Base-by-base conservation (phyloP, 2,113 vertebrate species). In the Chloebia gouldiae region DNA sequence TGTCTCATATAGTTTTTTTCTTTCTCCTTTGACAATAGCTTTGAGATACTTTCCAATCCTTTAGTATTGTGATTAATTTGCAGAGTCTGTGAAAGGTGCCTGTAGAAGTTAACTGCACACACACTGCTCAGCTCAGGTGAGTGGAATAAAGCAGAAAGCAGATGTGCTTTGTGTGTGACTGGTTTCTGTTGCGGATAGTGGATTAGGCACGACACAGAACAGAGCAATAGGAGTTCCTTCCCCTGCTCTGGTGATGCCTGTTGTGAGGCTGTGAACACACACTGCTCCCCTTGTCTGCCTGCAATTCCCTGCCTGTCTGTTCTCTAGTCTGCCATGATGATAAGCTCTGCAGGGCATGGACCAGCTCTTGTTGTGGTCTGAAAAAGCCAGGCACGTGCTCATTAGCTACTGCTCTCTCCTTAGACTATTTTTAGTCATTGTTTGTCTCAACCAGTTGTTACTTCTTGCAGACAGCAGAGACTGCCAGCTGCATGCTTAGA, bases 401-500 rank as follows among this genome's bases (percentile, higher is more conserved):
- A 15, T 81, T 91, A 93, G 47, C 47, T 93, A 42, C 81, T 1
- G 5, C 68, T 95, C 84, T 70, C 60, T 82, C 59, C 64, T 77
- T 66, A 21, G 21, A 39, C 78, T 94, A 85, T 92, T 92, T 95
- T 93, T 83, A 86, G 90, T 56, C 59, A 7, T 72, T 93, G 20
- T 91, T 95, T 95, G 50, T 93, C 63, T 90, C 71, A 51, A 23
- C 53, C 15, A 40, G 75, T 93, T 90, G 89, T 76, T 91, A 47
- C 57, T 80, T 88, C 75, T 70, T 57, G 54, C 47, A 93, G 94
- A 72, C 65, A 75, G 54, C 10, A 53, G 44, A 53, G 63, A 60
- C 39, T 81, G 79, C 88, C 92, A 92, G 76, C 75, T 95, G 40
- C 64, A 1, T 88, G 90, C 91, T 92, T 86, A 65, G 85, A 59